These are phyloP conservation scores for Sarotherodon lohbergeri DNA, from an alignment of 2,113 vertebrate species.

Conservation along the genomic window DNA sequence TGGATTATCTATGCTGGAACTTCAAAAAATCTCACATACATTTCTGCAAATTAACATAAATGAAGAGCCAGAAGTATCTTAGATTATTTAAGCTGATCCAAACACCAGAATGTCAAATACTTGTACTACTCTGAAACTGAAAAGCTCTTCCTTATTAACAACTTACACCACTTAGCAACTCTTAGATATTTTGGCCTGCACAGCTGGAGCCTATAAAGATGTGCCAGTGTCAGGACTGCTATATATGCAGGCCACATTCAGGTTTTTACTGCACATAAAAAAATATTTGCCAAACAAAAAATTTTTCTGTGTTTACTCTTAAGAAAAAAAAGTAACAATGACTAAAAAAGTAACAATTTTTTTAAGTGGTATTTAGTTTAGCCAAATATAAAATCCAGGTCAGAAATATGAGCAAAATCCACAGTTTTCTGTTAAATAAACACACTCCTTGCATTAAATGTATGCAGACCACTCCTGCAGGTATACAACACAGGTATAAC, in stretches of 20 bases:
- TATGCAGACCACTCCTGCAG: not conserved
- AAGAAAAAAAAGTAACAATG: not conserved
- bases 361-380: not conserved
- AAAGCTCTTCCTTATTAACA: not conserved
- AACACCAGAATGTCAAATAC: not conserved
- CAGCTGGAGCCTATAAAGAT: not conserved
- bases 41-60: rapidly evolving
- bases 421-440: not conserved
- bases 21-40: not conserved
- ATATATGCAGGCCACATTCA: no score
- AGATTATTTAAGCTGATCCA: not conserved
- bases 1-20: not conserved
- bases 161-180: not conserved
- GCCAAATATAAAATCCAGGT: not conserved
- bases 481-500: rapidly evolving
- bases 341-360: not conserved
- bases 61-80: not conserved
- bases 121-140: rapidly evolving
- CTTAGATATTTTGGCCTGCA: rapidly evolving
- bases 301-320: not conserved
- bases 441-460: not conserved
- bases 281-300: not conserved
- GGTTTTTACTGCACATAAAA: not conserved
- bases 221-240: not conserved
- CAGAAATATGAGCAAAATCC: not conserved